phyloP scores from a whole-genome alignment of 2,888 invertebrate genomes.

The Neuroscelio doddi region DNA sequence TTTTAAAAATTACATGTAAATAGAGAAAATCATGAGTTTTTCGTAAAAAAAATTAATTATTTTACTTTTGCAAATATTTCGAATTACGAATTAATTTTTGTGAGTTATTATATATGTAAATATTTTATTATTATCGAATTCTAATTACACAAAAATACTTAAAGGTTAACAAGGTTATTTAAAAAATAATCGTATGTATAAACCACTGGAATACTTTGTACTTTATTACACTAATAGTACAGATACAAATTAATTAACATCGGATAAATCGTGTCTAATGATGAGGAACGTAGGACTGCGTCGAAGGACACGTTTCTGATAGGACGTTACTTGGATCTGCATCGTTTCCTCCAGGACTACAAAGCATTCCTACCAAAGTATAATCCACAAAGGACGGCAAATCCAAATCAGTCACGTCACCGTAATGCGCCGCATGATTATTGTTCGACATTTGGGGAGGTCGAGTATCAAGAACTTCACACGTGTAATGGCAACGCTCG shows the following conservation, averaged over 20 bases:
- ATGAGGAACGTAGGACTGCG: constrained; percentile 66
- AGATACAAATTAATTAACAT: constrained; percentile 51
- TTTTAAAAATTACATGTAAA: too few species aligned
- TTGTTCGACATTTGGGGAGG: constrained; percentile 42
- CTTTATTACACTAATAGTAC: constrained; percentile 62
- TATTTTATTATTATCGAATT: neutral
- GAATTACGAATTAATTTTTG: too few species aligned
- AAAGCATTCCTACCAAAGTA: constrained; percentile 68
- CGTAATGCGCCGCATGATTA: constrained; percentile 43
- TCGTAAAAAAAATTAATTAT: too few species aligned
- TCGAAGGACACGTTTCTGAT: constrained; percentile 53
- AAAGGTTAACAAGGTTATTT: too few species aligned
- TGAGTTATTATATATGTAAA: neutral
- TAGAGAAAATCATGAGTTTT: too few species aligned
- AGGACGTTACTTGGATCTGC: constrained; percentile 44
- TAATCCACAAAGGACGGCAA: constrained; percentile 68
- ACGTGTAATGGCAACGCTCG: constrained; percentile 67
- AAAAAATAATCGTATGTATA: too few species aligned
- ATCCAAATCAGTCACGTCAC: constrained; percentile 60
- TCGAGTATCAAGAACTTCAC: constrained; percentile 66
- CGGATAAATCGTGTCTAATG: constrained; percentile 53
- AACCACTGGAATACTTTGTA: constrained; percentile 29
- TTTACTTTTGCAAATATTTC: too few species aligned
- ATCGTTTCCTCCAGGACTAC: constrained; percentile 61
- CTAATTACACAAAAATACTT: too few species aligned